These are phyloP conservation scores for Hypena proboscidalis DNA, from an alignment of 2,888 invertebrate genomes.

Conservation along the genomic window DNA sequence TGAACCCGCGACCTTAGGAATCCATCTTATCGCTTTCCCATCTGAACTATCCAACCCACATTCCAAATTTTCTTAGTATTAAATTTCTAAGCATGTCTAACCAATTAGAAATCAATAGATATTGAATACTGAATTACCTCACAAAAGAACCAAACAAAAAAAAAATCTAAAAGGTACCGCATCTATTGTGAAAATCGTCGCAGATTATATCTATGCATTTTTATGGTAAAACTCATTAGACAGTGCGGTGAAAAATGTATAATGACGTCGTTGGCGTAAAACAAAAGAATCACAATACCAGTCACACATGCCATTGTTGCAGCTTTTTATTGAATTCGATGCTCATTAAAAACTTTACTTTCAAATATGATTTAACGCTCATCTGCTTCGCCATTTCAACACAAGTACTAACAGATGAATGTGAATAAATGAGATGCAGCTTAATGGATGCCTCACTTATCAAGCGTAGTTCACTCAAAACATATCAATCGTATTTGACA, in stretches of 20 bases:
- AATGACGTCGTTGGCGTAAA: constrained; percentile 64
- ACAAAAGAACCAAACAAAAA: too few relatives aligned
- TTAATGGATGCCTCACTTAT: constrained; percentile 13
- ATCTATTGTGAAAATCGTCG: too few relatives aligned
- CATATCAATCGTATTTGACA: too few relatives aligned
- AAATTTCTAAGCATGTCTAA: too few relatives aligned
- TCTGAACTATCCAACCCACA: too few relatives aligned
- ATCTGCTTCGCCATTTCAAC: constrained; percentile 23
- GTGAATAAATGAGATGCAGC: too few relatives aligned
- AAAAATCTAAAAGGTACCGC: too few relatives aligned
- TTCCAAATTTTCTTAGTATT: too few relatives aligned
- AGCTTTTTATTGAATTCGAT: constrained; percentile 74
- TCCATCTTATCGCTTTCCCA: too few relatives aligned
- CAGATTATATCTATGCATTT: constrained; percentile 39
- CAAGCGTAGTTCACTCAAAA: neutral
- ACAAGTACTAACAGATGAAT: constrained; percentile 16
- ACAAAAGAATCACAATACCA: constrained; percentile 73
- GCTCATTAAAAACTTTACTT: constrained; percentile 75
- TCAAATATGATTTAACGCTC: constrained; percentile 41
- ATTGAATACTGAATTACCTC: too few relatives aligned
- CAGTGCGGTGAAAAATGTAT: constrained; percentile 68
- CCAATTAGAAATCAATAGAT: too few relatives aligned
- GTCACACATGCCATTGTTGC: constrained; percentile 75
- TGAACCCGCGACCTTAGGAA: too few relatives aligned
- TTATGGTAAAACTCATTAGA: constrained; percentile 70